Evolutionary conservation across 2,113 vertebrate species (phyloP).

Genomic region (Gila orcuttii): DNA sequence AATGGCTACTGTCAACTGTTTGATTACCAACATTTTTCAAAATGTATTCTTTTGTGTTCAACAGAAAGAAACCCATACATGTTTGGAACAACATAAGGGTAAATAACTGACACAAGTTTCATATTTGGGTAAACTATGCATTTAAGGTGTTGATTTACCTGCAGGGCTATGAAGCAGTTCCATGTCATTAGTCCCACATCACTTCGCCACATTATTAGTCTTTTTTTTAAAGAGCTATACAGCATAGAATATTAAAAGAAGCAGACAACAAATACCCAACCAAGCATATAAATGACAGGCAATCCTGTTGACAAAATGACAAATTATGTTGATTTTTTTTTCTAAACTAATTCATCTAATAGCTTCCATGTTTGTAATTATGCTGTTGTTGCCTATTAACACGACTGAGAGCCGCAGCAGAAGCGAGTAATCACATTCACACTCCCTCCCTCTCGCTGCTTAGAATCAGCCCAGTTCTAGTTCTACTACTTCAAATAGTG

Average conservation of each 20-base stretch:
- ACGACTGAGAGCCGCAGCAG: neutral
- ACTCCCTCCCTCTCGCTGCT: conserved; percentile 2
- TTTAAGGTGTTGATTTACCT: neutral
- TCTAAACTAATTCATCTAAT: conserved; percentile 6
- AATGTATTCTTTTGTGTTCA: too few relatives aligned
- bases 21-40: too few relatives aligned
- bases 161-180: neutral
- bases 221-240: neutral
- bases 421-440: neutral
- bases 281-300: neutral
- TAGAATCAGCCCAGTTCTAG: neutral
- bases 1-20: too few relatives aligned
- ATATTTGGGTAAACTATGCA: too few relatives aligned
- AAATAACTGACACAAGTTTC: too few relatives aligned
- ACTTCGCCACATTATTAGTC: neutral
- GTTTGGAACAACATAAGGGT: too few relatives aligned
- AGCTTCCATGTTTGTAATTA: conserved; percentile 12
- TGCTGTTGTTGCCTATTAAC: neutral
- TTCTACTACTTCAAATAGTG: neutral
- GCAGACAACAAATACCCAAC: neutral
- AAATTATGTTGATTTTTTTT: neutral
- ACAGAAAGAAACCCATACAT: too few relatives aligned
- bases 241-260: neutral
- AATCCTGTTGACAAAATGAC: neutral
- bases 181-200: neutral